phyloP scores from a whole-genome alignment of 2,113 vertebrate genomes.

The Gavia stellata region DNA sequence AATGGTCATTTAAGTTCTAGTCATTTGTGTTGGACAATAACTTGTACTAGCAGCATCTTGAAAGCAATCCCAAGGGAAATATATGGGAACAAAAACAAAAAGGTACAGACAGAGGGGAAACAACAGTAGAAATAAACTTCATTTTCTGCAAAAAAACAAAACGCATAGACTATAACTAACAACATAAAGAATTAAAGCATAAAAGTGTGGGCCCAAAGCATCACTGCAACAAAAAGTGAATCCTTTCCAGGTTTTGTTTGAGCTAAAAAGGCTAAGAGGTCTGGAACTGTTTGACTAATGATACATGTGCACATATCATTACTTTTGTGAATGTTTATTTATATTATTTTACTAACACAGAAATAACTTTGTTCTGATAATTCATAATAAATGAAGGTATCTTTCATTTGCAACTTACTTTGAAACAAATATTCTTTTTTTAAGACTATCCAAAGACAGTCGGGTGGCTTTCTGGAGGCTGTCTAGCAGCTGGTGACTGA shows the following conservation, averaged over 20 bases:
- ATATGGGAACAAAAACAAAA: not conserved
- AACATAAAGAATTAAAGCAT: not conserved
- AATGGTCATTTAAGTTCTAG: not conserved
- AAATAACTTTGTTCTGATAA: not conserved
- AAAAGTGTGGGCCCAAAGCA: not conserved
- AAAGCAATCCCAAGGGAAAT: not conserved
- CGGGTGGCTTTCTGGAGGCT: constrained; percentile 78
- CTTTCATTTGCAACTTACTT: constrained; percentile 65
- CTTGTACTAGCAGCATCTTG: not conserved
- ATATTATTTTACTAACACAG: not conserved
- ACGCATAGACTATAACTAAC: not conserved
- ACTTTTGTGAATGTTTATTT: not conserved
- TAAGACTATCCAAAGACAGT: constrained; percentile 77
- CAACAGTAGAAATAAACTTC: not conserved
- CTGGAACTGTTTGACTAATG: not conserved
- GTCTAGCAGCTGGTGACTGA: constrained; percentile 74
- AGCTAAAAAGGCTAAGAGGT: not conserved
- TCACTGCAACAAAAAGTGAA: not conserved
- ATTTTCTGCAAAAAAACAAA: not conserved
- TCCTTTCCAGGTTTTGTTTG: not conserved
- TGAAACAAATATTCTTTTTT: constrained; percentile 72
- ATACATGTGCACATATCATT: not conserved
- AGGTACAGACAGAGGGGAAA: not conserved
- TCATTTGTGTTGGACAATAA: not conserved
- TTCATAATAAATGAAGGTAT: not conserved